phyloP scores from a whole-genome alignment of 2,113 vertebrate genomes.

The Leucosticte australis region DNA sequence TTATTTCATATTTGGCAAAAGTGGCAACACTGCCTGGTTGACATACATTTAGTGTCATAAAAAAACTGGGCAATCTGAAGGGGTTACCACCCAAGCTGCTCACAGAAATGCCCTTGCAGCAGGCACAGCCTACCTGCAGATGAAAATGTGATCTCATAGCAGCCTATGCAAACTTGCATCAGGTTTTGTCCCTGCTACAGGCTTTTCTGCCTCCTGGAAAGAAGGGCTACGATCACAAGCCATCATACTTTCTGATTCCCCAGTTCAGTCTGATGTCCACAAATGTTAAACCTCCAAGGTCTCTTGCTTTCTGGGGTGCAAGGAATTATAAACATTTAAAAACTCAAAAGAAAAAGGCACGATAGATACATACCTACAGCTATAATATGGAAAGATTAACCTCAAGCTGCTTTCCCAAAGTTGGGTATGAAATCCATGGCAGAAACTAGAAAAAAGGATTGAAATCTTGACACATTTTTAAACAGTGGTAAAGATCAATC shows the following conservation, averaged over 20 bases:
- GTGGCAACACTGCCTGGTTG: neutral
- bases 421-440: neutral
- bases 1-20: neutral
- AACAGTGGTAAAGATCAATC: neutral
- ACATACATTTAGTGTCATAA: neutral
- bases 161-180: rapidly evolving
- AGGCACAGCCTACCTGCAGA: neutral
- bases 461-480: neutral
- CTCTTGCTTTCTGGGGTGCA: neutral
- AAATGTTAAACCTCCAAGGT: neutral
- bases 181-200: neutral
- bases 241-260: neutral
- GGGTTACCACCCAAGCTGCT: neutral
- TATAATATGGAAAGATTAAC: neutral
- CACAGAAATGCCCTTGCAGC: rapidly evolving
- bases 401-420: neutral
- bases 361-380: neutral
- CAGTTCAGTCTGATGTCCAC: neutral
- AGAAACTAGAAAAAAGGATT: neutral
- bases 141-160: neutral
- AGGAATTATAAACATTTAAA: neutral
- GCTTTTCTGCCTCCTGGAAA: rapidly evolving
- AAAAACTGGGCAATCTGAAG: neutral
- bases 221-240: neutral
- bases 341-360: neutral